Evolutionary conservation across 2,113 vertebrate genomes (phyloP), one percentile per base, ranked within the genome.

Genomic region (Poeciliopsis turrubarensis): DNA sequence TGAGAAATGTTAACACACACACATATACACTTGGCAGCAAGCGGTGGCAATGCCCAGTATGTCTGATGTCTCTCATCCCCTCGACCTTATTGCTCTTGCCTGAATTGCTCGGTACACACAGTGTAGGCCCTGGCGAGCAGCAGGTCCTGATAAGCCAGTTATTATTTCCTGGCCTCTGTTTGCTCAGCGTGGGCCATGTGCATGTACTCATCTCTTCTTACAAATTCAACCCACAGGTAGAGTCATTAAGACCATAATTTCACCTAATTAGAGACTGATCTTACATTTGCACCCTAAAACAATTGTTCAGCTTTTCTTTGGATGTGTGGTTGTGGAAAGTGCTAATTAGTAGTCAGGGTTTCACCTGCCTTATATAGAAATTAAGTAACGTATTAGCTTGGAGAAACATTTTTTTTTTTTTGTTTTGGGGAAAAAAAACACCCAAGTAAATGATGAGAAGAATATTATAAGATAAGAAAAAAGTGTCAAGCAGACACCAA

Each of bases 111-210:
- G 65, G 34, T 10, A 72, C 70, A 31, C 77, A 62, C 81, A 44
- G 78, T 76, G 89, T 84, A 83, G 64, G 79, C 79, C 66, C 73
- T 77, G 82, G 83, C 82, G 73, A 81, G 72, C 88, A 81, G 74
- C 84, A 69, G 79, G 73, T 61, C 51, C 47, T n/a, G 29, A 74
- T 82, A 68, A 81, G 75, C 84, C 86, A 87, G 86, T 79, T 77
- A 78, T 77, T 85, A 68, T 72, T 82, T 86, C 66, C 84, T 86
- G 83, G 84, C 81, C 62, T 60, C 68, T 86, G 51, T 83, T 72
- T 73, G 73, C 60, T 84, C 77, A 78, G 74, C 62, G 11, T 54
- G 47, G 67, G 54, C 70, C 66, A 70, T 60, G 47, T 25, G 13
- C 76, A 15, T 68, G 67, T 31, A 15, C 67, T 74, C 83, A 75